Evolutionary conservation across 1,140 invertebrate genomes (phyloP).

Genomic region (Agrilus planipennis): DNA sequence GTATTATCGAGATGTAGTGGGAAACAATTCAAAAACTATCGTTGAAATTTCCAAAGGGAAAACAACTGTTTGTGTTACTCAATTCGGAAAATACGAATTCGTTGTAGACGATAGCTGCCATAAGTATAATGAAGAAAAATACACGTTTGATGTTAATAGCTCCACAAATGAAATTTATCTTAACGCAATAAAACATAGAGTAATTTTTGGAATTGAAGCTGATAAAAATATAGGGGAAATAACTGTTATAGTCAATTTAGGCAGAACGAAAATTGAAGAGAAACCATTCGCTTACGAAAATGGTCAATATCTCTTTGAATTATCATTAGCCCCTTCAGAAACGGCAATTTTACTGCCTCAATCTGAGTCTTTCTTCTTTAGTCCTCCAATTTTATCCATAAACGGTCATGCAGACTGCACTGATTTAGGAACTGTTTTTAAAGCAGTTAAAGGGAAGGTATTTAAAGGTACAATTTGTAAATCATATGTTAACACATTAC

Average conservation of each 20-base stretch:
- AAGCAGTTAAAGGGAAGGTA: slow-evolving; percentile 42
- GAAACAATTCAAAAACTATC: neutral
- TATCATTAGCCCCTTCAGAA: slow-evolving; percentile 37
- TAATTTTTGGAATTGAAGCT: slow-evolving; percentile 23
- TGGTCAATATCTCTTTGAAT: slow-evolving; percentile 19
- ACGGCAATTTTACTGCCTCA: slow-evolving; percentile 46
- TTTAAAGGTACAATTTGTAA: slow-evolving; percentile 23
- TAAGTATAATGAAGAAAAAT: slow-evolving; percentile 47
- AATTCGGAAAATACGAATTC: slow-evolving; percentile 60
- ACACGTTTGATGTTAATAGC: slow-evolving; percentile 35
- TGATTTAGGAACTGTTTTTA: slow-evolving; percentile 44
- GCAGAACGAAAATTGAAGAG: slow-evolving; percentile 17
- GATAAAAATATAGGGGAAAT: slow-evolving; percentile 27
- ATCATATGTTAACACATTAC: neutral
- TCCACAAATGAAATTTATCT: slow-evolving; percentile 27
- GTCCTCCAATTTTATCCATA: slow-evolving; percentile 48
- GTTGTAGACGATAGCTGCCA: slow-evolving; percentile 75
- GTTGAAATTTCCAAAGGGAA: slow-evolving; percentile 18
- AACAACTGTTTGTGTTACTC: slow-evolving; percentile 50
- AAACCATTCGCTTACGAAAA: slow-evolving; percentile 16
- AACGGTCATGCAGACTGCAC: slow-evolving; percentile 60
- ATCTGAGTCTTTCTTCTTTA: slow-evolving; percentile 60
- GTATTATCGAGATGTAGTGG: neutral
- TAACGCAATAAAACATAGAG: slow-evolving; percentile 31
- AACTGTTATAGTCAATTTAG: slow-evolving; percentile 22